Evolutionary conservation across 2,797 vertebrate species (phyloP).

Genomic region (Falco concolor): DNA sequence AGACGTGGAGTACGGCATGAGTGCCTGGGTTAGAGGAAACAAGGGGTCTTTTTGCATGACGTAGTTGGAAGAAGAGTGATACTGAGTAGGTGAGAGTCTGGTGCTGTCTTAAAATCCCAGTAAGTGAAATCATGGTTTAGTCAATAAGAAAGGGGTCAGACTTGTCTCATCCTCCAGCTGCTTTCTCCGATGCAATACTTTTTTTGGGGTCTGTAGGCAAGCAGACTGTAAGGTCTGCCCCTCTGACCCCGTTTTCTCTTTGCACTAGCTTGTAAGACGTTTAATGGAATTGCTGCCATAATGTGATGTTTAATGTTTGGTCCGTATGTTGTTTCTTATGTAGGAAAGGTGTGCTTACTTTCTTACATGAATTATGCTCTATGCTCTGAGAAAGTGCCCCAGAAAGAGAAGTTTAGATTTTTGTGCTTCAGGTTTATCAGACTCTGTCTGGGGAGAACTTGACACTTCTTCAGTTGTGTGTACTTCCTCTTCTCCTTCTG

Average conservation of each 20-base stretch:
- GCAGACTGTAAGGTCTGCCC: background rate
- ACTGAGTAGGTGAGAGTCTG: background rate
- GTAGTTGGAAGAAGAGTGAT: background rate
- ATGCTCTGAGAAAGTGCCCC: background rate
- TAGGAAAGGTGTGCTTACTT: background rate
- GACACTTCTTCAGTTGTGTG: background rate
- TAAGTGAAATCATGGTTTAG: background rate
- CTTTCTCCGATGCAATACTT: background rate
- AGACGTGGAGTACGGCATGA: background rate
- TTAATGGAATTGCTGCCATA: background rate
- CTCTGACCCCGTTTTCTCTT: background rate
- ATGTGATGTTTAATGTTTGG: background rate
- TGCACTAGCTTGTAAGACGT: background rate
- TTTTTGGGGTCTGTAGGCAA: background rate
- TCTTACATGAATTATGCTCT: background rate
- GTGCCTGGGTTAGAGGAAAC: background rate
- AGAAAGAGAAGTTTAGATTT: background rate
- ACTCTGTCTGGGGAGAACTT: background rate
- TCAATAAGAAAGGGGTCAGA: background rate
- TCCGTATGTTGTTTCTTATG: background rate
- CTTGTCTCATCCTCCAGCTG: background rate
- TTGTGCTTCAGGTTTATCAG: background rate
- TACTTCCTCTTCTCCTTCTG: background rate
- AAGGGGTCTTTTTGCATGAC: background rate
- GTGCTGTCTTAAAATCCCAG: background rate